Base-by-base conservation (phyloP, 2,113 vertebrate species). In the Cromileptes altivelis region DNA sequence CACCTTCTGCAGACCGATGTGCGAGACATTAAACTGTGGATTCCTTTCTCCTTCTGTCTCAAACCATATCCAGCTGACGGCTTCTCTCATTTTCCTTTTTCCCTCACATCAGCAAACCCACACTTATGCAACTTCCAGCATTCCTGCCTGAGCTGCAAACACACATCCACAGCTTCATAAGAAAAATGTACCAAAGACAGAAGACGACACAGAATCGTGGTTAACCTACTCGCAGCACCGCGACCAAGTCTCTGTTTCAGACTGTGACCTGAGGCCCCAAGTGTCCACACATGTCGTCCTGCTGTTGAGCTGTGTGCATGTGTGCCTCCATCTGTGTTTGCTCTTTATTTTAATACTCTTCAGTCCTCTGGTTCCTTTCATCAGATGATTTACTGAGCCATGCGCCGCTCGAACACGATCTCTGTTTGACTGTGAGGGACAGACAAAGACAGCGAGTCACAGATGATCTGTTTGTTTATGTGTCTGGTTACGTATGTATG, bases 271-370 rank as follows among this genome's bases (percentile, higher is more conserved):
- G 57, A 88, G 70, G 68, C 65, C 21, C 4, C 10, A 27, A 58
- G 42, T 9, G 65, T 62, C 47, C 65, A 62, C 73, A 87, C 27
- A 58, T 70, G 56, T 42, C 6, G 47, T 68, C 42, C 64, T 70
- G 72, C 33, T 72, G 23, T 70, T 58, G 47, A 60, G 52, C 76
- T 79, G 80, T 80, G 80, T 85, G 70, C 27, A 8, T 69, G 63
- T 49, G 47, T 52, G 37, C 23, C 53, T 70, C 81, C 81, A 79
- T 88, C 78, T 88, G 79, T 85, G 84, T 90, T 89, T 88, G 73
- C 84, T 75, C 30, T 88, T 88, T 77, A 78, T 78, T 78, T 69
- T 72, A 88, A 88, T 71, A 61, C 70, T 75, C 57, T 83, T 83
- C 81, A 85, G 77, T 53, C 55, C 23, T 79, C 82, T 52, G 70